These are phyloP conservation scores for Monarcha castaneiventris DNA, from an alignment of 2,113 vertebrate species.

Conservation along the genomic window DNA sequence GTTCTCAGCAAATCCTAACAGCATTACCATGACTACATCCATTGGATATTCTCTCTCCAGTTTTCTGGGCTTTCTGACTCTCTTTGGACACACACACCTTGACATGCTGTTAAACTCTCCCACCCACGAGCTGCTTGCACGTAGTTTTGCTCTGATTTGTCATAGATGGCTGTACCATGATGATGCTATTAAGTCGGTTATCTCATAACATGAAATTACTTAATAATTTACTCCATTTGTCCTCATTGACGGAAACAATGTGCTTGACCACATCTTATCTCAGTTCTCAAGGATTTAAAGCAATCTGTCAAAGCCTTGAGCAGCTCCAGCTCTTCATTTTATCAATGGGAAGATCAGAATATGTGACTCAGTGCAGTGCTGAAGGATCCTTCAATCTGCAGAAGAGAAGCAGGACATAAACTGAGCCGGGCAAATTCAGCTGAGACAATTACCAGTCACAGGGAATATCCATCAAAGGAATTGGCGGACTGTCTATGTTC, in stretches of 20 bases:
- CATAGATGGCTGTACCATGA: background rate
- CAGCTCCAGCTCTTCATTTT: background rate
- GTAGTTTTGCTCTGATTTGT: background rate
- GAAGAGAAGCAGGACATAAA: background rate
- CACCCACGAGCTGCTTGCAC: background rate
- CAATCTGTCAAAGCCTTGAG: background rate
- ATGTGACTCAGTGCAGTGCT: background rate
- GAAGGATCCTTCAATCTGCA: background rate
- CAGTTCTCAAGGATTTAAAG: background rate
- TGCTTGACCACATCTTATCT: background rate
- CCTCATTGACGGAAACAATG: background rate
- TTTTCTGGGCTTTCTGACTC: background rate
- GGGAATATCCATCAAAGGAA: background rate
- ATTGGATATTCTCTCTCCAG: background rate
- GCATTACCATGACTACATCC: background rate
- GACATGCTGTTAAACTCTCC: background rate
- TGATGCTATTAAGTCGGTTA: background rate
- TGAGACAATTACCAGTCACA: background rate
- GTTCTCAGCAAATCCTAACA: background rate
- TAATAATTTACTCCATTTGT: slow-evolving; percentile 17
- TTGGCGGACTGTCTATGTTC: background rate
- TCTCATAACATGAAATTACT: background rate
- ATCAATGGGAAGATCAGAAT: background rate
- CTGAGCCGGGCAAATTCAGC: background rate
- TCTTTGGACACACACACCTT: background rate